phyloP scores from a whole-genome alignment of 2,888 invertebrate genomes.

The Macropis europaea region DNA sequence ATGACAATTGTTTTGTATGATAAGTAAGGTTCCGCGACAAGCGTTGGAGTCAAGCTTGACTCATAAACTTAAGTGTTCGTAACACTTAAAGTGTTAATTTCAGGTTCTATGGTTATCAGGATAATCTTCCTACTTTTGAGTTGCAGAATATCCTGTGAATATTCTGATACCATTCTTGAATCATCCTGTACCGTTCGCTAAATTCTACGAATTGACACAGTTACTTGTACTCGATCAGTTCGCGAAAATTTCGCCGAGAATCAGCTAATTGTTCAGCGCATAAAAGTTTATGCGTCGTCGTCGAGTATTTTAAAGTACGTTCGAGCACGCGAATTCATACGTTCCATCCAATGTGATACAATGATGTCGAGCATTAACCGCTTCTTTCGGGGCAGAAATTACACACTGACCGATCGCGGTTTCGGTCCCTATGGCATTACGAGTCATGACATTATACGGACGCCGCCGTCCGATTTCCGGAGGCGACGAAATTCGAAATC shows the following conservation, averaged over 20 bases:
- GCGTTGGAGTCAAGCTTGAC: no score
- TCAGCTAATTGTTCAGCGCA: neutral
- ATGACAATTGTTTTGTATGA: no score
- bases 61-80: no score
- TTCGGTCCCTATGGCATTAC: constrained; percentile 7
- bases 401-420: neutral
- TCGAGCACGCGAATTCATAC: neutral
- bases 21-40: no score
- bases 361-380: constrained; percentile 25
- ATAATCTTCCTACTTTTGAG: no score
- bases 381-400: constrained; percentile 9
- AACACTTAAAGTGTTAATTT: no score
- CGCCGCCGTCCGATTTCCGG: neutral
- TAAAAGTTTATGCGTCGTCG: neutral
- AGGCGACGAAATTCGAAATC: constrained; percentile 23
- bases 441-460: constrained; percentile 5
- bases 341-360: constrained; percentile 9
- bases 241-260: neutral
- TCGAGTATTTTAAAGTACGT: constrained; percentile 6
- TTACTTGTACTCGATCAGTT: no score
- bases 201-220: no score
- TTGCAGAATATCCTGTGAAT: no score
- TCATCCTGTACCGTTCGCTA: no score
- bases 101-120: no score
- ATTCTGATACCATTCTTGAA: no score